Base-by-base conservation (phyloP, 2,888 invertebrate species). In the Thereva nobilitata region DNA sequence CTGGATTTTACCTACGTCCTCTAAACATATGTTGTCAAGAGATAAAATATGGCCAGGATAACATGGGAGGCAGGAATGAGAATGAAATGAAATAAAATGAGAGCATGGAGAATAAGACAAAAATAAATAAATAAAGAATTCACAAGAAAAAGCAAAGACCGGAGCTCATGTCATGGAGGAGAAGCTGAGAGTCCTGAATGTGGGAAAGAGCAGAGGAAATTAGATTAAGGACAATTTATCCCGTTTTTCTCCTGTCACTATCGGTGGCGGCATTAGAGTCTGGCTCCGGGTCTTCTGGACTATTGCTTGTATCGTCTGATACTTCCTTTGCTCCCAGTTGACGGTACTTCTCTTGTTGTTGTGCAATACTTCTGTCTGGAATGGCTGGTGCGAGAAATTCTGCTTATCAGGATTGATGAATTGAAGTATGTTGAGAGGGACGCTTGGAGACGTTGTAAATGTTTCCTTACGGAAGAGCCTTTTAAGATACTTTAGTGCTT, bases 211-310 rank as follows among this genome's bases (percentile, higher is more conserved):
- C 23, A 42, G 45, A 23, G 52, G 38, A 66, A 66, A 66, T 66
- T 57, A 66, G 54, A 66, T 66, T 66, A 66, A n/a, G 59, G 52
- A 61, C 66, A 59, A 61, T 66, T 66, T 66, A 59, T 66, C 54
- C 61, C 61, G 42, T 47, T 61, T 66, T 57, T 37, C 45, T 66
- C 35, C 53, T 66, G 66, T 66, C 54, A 53, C 53, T 59, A 53
- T 52, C 37, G 35, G 34, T 44, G 7, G 45, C 44, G 53, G 42
- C 38, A 40, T 50, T 61, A 23, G 9, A 50, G 41, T 38, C 37
- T 61, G 50, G 7, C 50, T 50, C 23, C 23, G 23, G 23, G 23
- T 23, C 4, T 35, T 5, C 10, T 7, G 9, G 23, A 47, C 49
- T 38, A 40, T 37, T 40, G 38, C 47, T 45, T 49, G 38, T 49